Conservation (phyloP, 2,113 vertebrate genomes). For the Polypterus bichir region DNA sequence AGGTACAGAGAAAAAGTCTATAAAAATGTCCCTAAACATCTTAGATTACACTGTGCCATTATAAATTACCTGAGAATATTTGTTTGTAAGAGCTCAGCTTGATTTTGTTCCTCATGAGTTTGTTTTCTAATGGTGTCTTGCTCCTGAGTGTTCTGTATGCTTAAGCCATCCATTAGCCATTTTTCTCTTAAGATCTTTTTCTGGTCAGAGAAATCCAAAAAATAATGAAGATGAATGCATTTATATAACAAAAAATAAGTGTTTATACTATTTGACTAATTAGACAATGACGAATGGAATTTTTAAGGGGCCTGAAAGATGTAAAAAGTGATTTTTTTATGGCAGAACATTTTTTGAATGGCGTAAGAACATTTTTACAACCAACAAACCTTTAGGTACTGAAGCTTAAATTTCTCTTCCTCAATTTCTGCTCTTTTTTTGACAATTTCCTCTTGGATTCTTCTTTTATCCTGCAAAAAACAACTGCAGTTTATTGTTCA, state of each 20-base stretch:
- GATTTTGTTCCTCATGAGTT: conserved; percentile 62
- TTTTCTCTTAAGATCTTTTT: conserved; percentile 85
- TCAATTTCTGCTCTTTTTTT: conserved; percentile 78
- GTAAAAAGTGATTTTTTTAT: no score
- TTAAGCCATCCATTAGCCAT: conserved; percentile 88
- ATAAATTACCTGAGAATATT: conserved; percentile 67
- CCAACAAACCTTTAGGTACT: conserved; percentile 75
- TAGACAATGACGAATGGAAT: no score
- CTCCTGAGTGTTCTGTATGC: conserved; percentile 63
- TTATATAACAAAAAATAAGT: no score
- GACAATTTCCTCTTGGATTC: conserved; percentile 83
- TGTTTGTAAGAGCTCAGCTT: conserved; percentile 60
- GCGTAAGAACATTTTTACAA: no score
- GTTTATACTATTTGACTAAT: no score
- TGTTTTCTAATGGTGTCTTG: conserved; percentile 75
- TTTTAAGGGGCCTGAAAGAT: no score
- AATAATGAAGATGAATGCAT: no score
- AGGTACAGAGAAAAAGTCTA: no score
- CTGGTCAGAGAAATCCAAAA: conserved; percentile 37
- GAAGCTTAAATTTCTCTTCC: conserved; percentile 84
- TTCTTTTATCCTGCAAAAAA: conserved; percentile 75
- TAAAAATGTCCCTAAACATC: conserved; percentile 16
- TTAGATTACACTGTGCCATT: no score
- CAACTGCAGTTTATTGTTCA: not conserved
- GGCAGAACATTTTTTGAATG: no score